Base-by-base conservation (phyloP, 2,888 invertebrate species). In the Aquatica leii region DNA sequence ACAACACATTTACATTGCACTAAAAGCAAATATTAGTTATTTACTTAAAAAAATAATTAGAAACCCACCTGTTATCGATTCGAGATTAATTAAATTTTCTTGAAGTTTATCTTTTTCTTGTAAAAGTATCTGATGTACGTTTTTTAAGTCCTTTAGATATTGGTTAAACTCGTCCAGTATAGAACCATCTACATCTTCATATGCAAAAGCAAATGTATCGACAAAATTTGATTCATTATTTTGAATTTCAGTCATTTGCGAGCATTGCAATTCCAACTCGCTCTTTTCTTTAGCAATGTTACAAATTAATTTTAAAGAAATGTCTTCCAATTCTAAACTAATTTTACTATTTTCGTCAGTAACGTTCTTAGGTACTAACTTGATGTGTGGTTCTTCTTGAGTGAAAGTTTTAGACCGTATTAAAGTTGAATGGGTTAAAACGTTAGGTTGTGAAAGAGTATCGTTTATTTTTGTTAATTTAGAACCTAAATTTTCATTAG, bases 261-360 rank as follows among this genome's bases (percentile, higher is more conserved):
- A 86, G 81, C 86, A 88, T 73, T 90, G 88, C 59, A 87, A 86
- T 66, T 90, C 89, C 43, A 90, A 77, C 75, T 90, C 89, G 43
- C 84, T 86, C 74, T 90, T 90, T 71, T 89, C 90, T 77, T 88
- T 86, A 70, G 87, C 86, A 71, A 89, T 87, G 77, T 87, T 90
- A 68, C 88, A 88, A 34, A 89, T 86, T 59, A 91, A 79, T 79
- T 89, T 90, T 21, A 92, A 80, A 0, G 91, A 90, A 72, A 93
- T 90, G 78, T 93, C 91, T 75, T 93, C 93, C 69, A 93, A 82
- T 74, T 91, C 92, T 17, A 87, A 83, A 72, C 88, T 87, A 72
- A 85, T 84, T 70, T 83, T 84, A 68, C 86, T 85, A 59, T 80
- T 77, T 49, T 77, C 76, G 57, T 77, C 77, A 17, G 67, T 50